Base-by-base conservation (phyloP, 1,140 invertebrate genomes). In the Zaprionus camerounensis region DNA sequence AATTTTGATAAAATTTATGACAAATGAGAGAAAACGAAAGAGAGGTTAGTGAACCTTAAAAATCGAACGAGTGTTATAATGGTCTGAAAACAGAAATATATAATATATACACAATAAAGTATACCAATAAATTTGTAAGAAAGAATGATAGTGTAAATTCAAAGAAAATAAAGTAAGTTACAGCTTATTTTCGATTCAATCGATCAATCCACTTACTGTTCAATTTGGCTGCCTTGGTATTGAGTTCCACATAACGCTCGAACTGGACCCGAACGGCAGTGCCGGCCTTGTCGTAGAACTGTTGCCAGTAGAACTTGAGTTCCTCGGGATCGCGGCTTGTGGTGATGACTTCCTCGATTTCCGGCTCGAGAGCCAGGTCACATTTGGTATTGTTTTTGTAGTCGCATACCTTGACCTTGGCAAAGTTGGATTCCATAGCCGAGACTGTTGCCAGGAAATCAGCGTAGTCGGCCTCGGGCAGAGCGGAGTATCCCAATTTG, bases 391-490 rank as follows among this genome's bases (percentile, higher is more conserved):
- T 77, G 78, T 97, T 93, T 38, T 95, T 95, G 78, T 93, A 96
- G 62, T 95, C 94, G 84, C 96, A 97, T 22, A 98, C 95, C 93
- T 97, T 97, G 0, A 97, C 95, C 15, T 95, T 97, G 4, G 96
- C 95, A 80, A 97, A 98, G 67, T 96, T 96, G 1, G 94, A 94
- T 84, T 97, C 94, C 97, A 98, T 98, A 20, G 95, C 94, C 7
- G 95, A 95, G 15, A 96, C 93, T 0, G 95, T 94, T 67, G 94
- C 94, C 81, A 96, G 94, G 36, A 96, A 94, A 81, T 95, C 91
- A 64, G 94, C 94, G 71, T 94, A 95, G 68, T 94, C 94, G 44
- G 96, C 94, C 82, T 96, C 95, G 0, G 95, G 94, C 49, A 98
- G 93, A 1, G 96, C 96, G 0, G 96, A 93, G 0, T 94, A 94